phyloP scores from a whole-genome alignment of 2,888 invertebrate genomes.

The Ditylenchus weischeri region DNA sequence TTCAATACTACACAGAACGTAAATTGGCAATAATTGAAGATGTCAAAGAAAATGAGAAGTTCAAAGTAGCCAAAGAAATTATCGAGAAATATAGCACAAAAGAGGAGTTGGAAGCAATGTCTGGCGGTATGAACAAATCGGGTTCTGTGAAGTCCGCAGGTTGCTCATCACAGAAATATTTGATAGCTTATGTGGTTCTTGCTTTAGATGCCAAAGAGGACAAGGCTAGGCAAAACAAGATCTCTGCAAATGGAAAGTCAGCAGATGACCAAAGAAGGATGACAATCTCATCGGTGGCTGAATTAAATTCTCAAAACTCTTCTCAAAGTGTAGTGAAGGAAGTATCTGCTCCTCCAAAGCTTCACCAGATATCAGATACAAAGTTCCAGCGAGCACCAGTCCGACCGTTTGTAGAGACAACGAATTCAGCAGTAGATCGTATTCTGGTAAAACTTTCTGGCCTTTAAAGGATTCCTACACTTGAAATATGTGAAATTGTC shows the following conservation, averaged over 20 bases:
- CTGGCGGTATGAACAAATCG: not conserved
- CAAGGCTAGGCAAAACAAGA: not conserved
- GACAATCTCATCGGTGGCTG: slow-evolving; percentile 9
- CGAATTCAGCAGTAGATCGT: slow-evolving; percentile 76
- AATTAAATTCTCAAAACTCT: not conserved
- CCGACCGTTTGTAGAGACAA: slow-evolving; percentile 36
- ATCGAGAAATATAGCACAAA: slow-evolving; percentile 37
- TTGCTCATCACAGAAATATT: too few relatives aligned
- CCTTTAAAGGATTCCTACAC: too few relatives aligned
- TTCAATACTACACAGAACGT: slow-evolving; percentile 22
- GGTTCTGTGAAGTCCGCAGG: not conserved
- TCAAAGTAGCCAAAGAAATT: slow-evolving; percentile 66
- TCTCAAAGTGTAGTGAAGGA: too few relatives aligned
- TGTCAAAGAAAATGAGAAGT: slow-evolving; percentile 95
- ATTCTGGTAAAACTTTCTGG: not conserved
- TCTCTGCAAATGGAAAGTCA: not conserved
- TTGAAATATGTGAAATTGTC: too few relatives aligned
- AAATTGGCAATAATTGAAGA: slow-evolving; percentile 73
- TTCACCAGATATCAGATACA: slow-evolving; percentile 21
- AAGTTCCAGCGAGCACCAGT: slow-evolving; percentile 24
- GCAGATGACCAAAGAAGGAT: not conserved
- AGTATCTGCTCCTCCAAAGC: slow-evolving; percentile 16
- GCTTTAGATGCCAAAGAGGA: not conserved
- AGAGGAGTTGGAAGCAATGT: slow-evolving; percentile 29
- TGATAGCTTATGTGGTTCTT: too few relatives aligned